Conservation (phyloP, 2,797 vertebrate genomes). For the Tenualosa thibaudeaui region DNA sequence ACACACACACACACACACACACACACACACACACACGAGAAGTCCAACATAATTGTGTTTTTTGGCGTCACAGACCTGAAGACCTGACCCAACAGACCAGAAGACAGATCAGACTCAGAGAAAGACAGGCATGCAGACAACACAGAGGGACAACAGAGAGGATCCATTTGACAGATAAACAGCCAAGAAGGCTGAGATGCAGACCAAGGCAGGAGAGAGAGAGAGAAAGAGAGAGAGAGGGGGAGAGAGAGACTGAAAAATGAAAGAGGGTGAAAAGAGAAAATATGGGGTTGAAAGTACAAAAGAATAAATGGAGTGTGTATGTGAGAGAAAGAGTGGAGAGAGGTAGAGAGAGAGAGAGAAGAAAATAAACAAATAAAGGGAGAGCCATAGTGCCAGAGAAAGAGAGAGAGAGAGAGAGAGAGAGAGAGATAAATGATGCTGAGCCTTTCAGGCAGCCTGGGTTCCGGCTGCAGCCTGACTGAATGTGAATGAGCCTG, state of each 20-base stretch:
- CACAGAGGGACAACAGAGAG: neutral
- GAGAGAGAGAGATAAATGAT: constrained; percentile 1
- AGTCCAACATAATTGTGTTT: neutral
- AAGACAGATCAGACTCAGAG: neutral
- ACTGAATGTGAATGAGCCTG: constrained; percentile 31
- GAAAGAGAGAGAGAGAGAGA: neutral
- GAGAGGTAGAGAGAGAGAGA: neutral
- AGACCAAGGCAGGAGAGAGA: neutral
- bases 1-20: constrained; percentile 30
- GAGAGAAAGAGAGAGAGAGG: neutral
- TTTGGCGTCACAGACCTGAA: neutral
- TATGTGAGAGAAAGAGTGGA: neutral
- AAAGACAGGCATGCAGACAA: neutral
- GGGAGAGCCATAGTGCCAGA: neutral
- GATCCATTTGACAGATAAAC: neutral
- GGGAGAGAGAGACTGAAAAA: neutral
- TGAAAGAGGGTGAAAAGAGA: neutral
- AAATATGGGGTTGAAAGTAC: neutral
- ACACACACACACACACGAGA: constrained; percentile 9
- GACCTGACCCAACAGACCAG: neutral
- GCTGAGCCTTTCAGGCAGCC: neutral
- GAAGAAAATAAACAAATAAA: neutral
- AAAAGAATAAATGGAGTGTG: constrained; percentile 14
- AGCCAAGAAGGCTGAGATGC: constrained; percentile 1
- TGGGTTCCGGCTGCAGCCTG: constrained; percentile 7